Percentiles rank a stretch among this genome's conserved stretches.
phyloP scores from a whole-genome alignment of 1,140 invertebrate genomes.

The Pseudomyrmex gracilis region DNA sequence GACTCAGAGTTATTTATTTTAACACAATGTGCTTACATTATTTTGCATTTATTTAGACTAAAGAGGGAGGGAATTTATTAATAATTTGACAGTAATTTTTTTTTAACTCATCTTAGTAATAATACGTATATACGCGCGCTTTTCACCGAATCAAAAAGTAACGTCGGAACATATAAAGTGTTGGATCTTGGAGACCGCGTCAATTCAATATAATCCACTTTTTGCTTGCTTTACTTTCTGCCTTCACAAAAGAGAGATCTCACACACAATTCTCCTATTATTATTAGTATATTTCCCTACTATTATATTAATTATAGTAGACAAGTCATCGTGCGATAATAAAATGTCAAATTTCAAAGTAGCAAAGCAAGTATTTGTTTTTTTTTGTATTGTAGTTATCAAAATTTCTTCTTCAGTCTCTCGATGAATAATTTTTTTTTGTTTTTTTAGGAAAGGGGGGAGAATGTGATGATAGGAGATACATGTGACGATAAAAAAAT shows the following conservation, averaged over 20 bases:
- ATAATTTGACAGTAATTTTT: slow-evolving; percentile 64
- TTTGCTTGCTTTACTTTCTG: slow-evolving; percentile 14
- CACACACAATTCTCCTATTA: slow-evolving; percentile 22
- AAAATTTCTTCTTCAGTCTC: no score
- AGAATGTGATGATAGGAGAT: neutral
- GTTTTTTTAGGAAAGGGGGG: neutral
- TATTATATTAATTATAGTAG: no score
- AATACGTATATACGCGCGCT: slow-evolving; percentile 50
- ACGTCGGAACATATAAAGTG: slow-evolving; percentile 27
- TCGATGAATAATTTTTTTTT: neutral
- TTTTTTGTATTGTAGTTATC: no score
- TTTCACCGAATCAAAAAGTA: slow-evolving; percentile 61
- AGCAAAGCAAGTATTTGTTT: no score
- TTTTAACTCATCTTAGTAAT: slow-evolving; percentile 60
- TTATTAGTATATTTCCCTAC: neutral
- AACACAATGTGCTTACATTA: slow-evolving; percentile 71
- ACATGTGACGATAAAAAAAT: slow-evolving; percentile 46
- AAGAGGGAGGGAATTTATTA: slow-evolving; percentile 63
- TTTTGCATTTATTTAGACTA: slow-evolving; percentile 63
- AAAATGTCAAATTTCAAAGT: neutral
- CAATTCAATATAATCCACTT: slow-evolving; percentile 48
- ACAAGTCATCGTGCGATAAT: neutral
- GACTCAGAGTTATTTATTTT: slow-evolving; percentile 72
- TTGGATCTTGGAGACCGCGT: slow-evolving; percentile 64
- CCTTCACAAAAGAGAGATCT: neutral